Conservation (phyloP, 2,888 invertebrate species). For the Metellina segmentata region DNA sequence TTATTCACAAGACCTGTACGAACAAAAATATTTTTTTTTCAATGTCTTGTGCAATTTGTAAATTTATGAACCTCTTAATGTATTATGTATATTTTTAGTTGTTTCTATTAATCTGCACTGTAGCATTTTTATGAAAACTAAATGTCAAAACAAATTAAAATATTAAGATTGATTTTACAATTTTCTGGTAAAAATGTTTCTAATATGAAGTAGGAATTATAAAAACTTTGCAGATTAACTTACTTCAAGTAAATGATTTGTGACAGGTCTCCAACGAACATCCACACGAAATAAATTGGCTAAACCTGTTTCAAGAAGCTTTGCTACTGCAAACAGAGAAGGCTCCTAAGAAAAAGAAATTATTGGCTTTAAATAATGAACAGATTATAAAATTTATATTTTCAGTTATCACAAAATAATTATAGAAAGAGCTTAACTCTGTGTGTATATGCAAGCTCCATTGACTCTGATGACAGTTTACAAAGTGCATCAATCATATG, state of each 20-base stretch:
- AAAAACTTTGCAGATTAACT: background rate
- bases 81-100: too few relatives aligned
- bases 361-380: background rate
- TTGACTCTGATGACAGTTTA: slow-evolving; percentile 96
- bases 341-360: slow-evolving; percentile 86
- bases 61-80: too few relatives aligned
- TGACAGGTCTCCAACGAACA: slow-evolving; percentile 96
- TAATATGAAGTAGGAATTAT: too few relatives aligned
- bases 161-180: background rate
- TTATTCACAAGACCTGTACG: too few relatives aligned
- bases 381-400: background rate
- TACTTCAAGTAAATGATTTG: slow-evolving; percentile 86
- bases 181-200: background rate
- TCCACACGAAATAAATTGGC: slow-evolving; percentile 96
- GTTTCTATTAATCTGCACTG: too few relatives aligned
- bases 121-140: too few relatives aligned
- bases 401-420: background rate
- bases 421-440: slow-evolving; percentile 83
- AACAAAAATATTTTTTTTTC: too few relatives aligned
- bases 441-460: slow-evolving; percentile 97
- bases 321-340: slow-evolving; percentile 97
- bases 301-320: slow-evolving; percentile 97
- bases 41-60: too few relatives aligned
- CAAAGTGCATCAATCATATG: slow-evolving; percentile 98
- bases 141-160: too few relatives aligned